A percentile compares a stretch with the other conserved stretches of the same genome.
Evolutionary conservation across 2,888 invertebrate species (phyloP).

Genomic region (Drosophila prostipennis): DNA sequence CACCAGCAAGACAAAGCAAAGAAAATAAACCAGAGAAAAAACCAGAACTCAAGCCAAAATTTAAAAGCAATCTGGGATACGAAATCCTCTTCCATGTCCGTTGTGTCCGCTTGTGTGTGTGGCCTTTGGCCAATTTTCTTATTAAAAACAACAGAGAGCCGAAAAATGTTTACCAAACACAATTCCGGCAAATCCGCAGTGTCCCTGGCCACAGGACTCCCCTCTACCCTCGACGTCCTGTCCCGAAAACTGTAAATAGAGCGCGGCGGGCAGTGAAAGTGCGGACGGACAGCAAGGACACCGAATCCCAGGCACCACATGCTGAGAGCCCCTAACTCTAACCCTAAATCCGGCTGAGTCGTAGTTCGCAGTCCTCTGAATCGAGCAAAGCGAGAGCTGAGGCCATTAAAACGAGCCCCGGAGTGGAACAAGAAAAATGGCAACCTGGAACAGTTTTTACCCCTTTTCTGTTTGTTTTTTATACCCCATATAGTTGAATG

Average conservation of each 20-base stretch:
- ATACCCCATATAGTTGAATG: background rate
- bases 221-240: constrained; percentile 3
- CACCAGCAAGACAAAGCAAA: constrained; percentile 55
- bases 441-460: constrained; percentile 18
- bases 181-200: constrained; percentile 69
- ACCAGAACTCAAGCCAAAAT: constrained; percentile 63
- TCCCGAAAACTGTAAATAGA: constrained; percentile 75
- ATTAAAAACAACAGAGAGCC: constrained; percentile 79
- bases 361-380: constrained; percentile 25
- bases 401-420: constrained; percentile 41
- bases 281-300: constrained; percentile 61
- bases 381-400: constrained; percentile 31
- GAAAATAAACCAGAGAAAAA: constrained; percentile 48
- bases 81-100: constrained; percentile 26
- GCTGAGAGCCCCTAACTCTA: constrained; percentile 52
- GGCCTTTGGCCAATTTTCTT: constrained; percentile 78
- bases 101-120: constrained; percentile 42
- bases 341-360: constrained; percentile 27
- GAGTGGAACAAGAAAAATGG: constrained; percentile 27
- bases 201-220: constrained; percentile 28
- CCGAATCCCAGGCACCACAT: constrained; percentile 67
- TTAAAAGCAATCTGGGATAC: constrained; percentile 74
- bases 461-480: background rate
- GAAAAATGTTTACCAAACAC: constrained; percentile 77
- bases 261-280: constrained; percentile 71